A percentile compares a stretch with the other conserved stretches of the same genome.
Conservation (phyloP, 1,140 invertebrate species). For the Drosophila tani region DNA sequence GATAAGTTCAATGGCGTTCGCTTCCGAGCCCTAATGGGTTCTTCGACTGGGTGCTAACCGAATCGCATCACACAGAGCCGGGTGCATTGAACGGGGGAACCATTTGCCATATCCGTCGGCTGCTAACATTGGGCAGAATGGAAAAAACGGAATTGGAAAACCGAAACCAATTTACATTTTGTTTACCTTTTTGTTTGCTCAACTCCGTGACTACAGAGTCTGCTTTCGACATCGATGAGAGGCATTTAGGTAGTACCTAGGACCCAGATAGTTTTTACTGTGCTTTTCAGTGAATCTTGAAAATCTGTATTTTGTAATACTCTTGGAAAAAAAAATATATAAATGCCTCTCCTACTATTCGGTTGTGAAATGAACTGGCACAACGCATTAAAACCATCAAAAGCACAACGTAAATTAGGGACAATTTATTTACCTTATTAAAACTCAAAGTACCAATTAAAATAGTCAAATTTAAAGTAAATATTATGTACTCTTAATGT, state of each 20-base stretch:
- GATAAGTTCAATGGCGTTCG: constrained; percentile 67
- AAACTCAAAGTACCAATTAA: too few relatives aligned
- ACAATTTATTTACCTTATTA: too few relatives aligned
- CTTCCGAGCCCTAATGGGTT: constrained; percentile 54
- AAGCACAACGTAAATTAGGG: too few relatives aligned
- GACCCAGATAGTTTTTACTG: background rate
- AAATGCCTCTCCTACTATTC: too few relatives aligned
- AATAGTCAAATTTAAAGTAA: too few relatives aligned
- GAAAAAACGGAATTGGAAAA: constrained; percentile 38
- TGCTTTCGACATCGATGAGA: constrained; percentile 11
- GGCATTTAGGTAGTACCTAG: background rate
- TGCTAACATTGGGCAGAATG: constrained; percentile 51
- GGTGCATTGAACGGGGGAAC: constrained; percentile 60
- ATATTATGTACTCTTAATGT: too few relatives aligned
- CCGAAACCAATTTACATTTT: constrained; percentile 71
- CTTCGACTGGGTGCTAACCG: constrained; percentile 45
- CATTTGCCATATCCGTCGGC: constrained; percentile 38
- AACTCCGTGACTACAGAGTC: constrained; percentile 7
- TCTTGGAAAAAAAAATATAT: too few relatives aligned
- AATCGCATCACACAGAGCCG: constrained; percentile 7
- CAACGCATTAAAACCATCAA: too few relatives aligned
- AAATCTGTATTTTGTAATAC: too few relatives aligned
- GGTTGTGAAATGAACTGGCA: too few relatives aligned
- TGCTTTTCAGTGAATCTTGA: background rate
- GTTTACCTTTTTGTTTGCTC: constrained; percentile 56